Evolutionary conservation across 2,888 invertebrate genomes (phyloP), one percentile per base, ranked within the genome.

Genomic region (Lasioglossum calceatum): DNA sequence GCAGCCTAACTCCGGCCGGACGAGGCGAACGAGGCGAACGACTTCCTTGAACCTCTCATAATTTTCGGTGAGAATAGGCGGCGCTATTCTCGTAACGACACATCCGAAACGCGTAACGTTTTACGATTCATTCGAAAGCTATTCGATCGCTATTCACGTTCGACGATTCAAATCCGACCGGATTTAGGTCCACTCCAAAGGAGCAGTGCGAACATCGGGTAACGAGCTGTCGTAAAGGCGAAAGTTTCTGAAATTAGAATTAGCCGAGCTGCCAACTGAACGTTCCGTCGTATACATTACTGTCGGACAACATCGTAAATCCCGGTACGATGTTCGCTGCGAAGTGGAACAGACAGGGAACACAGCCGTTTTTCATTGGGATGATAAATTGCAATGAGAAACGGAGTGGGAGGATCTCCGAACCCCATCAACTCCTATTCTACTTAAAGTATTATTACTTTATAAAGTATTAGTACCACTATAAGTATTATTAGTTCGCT

Each of bases 161-260:
- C 61, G 61, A 44, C 23, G 39, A 27, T 64, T 32, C 61, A 12
- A 32, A 2, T 32, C 27, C 7, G 1, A 32, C 23, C 42, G 19
- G n/a, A 23, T 44, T 32, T 12, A 10, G n/a, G 32, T 2, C 36
- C 42, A 4, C 16, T 32, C 36, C 16, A 47, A 23, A 19, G 4
- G 70, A 23, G 42, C 42, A 8, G 4, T 10, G 42, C 70, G n/a
- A 44, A 54, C 50, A 71, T 71, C 27, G 4, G 77, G n/a, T 42
- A 61, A 76, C 32, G 79, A 81, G 32, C 16, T 58, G 67, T 64
- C 67, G 82, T 82, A 79, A 82, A 78, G 36, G 47, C 54, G 14
- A 47, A 67, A 82, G 44, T 79, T 58, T 71, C 77, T 42, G 83
- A 83, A 86, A 84, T 87, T 87, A 87, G 87, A 87, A 87, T 81